Percentiles rank a stretch among this genome's conserved stretches.
phyloP scores from a whole-genome alignment of 2,888 invertebrate genomes.

The Parnassius mnemosyne region DNA sequence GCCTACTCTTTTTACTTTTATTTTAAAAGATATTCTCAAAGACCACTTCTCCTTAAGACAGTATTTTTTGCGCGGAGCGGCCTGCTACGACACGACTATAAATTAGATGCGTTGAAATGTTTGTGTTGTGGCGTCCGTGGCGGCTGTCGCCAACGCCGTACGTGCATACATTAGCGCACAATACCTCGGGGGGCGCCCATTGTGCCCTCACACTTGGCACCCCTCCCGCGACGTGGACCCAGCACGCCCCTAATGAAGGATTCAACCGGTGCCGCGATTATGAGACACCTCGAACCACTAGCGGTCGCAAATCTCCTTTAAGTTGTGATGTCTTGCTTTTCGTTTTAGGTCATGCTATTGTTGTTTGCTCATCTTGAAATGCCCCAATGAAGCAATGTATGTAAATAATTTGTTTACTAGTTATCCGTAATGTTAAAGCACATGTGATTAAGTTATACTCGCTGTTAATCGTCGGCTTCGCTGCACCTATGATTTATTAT shows the following conservation, averaged over 20 bases:
- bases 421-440: too few relatives aligned
- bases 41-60: constrained; percentile 55
- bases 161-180: constrained; percentile 73
- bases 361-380: too few relatives aligned
- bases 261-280: constrained; percentile 69
- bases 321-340: too few relatives aligned
- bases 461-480: too few relatives aligned
- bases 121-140: constrained; percentile 68
- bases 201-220: constrained; percentile 52
- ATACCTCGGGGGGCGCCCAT: constrained; percentile 69
- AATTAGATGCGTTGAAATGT: constrained; percentile 78
- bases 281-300: constrained; percentile 64
- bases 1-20: too few relatives aligned
- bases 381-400: too few relatives aligned
- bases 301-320: constrained; percentile 22
- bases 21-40: neutral
- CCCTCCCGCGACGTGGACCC: constrained; percentile 39
- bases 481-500: too few relatives aligned
- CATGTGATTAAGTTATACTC: too few relatives aligned
- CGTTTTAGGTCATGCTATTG: too few relatives aligned
- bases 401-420: too few relatives aligned
- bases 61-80: constrained; percentile 67
- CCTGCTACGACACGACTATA: constrained; percentile 65
- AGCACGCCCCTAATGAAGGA: constrained; percentile 65
- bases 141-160: constrained; percentile 60